Percentiles rank a stretch among this genome's conserved stretches.
Evolutionary conservation across 2,797 vertebrate genomes (phyloP).

Genomic region (Gobio occitaniae): DNA sequence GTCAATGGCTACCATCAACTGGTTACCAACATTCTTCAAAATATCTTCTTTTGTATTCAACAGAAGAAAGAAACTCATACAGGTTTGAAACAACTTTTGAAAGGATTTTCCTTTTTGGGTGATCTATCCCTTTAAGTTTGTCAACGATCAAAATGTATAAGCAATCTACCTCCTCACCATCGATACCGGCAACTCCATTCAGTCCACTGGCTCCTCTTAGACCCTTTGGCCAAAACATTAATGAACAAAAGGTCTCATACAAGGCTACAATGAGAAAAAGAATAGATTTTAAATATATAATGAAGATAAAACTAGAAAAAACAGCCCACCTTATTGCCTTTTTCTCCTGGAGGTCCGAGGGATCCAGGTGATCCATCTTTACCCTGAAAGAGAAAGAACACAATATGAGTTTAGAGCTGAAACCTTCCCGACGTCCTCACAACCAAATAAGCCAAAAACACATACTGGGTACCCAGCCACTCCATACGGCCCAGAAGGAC

Average conservation of each 20-base stretch:
- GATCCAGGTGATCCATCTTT: slow-evolving; percentile 75
- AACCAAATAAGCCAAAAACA: neutral
- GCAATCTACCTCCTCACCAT: slow-evolving; percentile 87
- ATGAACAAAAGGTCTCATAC: neutral
- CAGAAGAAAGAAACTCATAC: too few species aligned
- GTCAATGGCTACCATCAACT: too few species aligned
- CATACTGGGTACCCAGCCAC: slow-evolving; percentile 76
- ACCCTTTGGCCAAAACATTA: slow-evolving; percentile 68
- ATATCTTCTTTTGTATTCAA: too few species aligned
- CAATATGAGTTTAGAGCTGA: neutral
- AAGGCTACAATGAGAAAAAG: neutral
- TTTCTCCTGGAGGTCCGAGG: slow-evolving; percentile 67
- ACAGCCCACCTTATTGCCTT: slow-evolving; percentile 74
- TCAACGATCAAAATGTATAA: slow-evolving; percentile 65
- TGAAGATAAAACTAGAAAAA: neutral
- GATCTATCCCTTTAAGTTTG: neutral
- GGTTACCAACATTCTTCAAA: too few species aligned
- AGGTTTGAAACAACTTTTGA: too few species aligned
- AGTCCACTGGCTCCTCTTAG: slow-evolving; percentile 68
- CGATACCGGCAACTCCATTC: slow-evolving; percentile 77
- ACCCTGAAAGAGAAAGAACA: slow-evolving; percentile 68
- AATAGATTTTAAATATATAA: neutral
- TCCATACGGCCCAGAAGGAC: slow-evolving; percentile 70
- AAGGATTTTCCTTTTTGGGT: too few species aligned
- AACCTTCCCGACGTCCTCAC: neutral